These are phyloP conservation scores for Simalia tracyae DNA, from an alignment of 2,797 vertebrate species.

Conservation along the genomic window DNA sequence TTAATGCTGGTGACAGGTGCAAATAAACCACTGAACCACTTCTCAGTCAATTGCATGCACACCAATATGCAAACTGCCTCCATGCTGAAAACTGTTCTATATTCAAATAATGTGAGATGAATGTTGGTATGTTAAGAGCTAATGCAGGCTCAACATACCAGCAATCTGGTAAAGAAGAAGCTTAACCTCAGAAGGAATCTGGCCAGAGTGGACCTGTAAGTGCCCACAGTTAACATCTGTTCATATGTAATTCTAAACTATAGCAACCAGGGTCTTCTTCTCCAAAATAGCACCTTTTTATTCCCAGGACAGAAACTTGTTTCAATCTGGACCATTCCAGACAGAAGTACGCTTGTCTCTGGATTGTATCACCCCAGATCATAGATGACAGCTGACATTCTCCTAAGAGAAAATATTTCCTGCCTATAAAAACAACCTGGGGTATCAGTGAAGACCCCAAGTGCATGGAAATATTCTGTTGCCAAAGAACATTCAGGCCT, in stretches of 20 bases:
- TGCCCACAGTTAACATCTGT: background rate
- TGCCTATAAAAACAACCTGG: too few relatives aligned
- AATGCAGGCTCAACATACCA: background rate
- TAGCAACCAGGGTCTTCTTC: background rate
- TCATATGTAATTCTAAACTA: background rate
- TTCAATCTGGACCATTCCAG: background rate
- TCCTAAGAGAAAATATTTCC: background rate
- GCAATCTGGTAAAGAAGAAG: background rate
- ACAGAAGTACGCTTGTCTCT: background rate
- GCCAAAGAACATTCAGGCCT: background rate
- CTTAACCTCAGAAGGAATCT: background rate
- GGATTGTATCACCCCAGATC: background rate
- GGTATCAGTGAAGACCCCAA: background rate
- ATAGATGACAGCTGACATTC: background rate
- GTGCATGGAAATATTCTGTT: background rate
- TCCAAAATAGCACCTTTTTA: background rate
- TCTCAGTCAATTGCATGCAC: background rate
- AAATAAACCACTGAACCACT: background rate
- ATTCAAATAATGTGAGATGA: background rate
- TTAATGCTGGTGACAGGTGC: background rate
- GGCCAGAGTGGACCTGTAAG: background rate
- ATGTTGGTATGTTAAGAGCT: background rate
- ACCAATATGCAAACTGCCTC: background rate
- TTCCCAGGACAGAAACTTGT: background rate
- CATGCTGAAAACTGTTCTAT: background rate